phyloP scores from a whole-genome alignment of 2,888 invertebrate genomes.

The Phalera bucephala region DNA sequence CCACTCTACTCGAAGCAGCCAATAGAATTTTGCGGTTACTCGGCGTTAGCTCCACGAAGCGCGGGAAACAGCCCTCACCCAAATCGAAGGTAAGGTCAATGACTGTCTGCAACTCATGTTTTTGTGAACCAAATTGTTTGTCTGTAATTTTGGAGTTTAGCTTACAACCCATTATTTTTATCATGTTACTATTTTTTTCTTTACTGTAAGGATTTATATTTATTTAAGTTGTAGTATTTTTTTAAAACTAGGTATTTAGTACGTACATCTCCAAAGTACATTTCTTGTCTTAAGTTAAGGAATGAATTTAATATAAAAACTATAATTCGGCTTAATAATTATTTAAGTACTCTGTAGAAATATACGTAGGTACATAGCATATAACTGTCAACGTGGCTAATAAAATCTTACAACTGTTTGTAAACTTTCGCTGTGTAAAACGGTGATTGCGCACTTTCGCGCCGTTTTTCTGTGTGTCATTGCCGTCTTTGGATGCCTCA shows the following conservation, averaged over 20 bases:
- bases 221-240: too few species aligned
- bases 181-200: background rate
- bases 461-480: conserved; percentile 39
- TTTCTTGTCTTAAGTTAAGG: too few species aligned
- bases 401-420: conserved; percentile 26
- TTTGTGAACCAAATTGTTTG: conserved; percentile 43
- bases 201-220: too few species aligned
- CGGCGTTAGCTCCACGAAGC: conserved; percentile 79
- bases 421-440: conserved; percentile 61
- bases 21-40: conserved; percentile 80
- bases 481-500: conserved; percentile 32
- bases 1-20: conserved; percentile 79
- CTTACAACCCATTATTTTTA: too few species aligned
- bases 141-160: conserved; percentile 13
- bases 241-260: too few species aligned
- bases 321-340: too few species aligned
- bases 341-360: too few species aligned
- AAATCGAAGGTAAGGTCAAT: conserved; percentile 80
- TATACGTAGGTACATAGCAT: too few species aligned
- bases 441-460: conserved; percentile 64
- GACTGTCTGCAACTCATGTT: conserved; percentile 16
- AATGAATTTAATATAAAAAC: too few species aligned
- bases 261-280: too few species aligned
- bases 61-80: conserved; percentile 81
- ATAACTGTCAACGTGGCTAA: background rate